Evolutionary conservation across 2,113 vertebrate species (phyloP), one percentile per base, ranked within the genome.

Genomic region (Cyanoderma ruficeps): DNA sequence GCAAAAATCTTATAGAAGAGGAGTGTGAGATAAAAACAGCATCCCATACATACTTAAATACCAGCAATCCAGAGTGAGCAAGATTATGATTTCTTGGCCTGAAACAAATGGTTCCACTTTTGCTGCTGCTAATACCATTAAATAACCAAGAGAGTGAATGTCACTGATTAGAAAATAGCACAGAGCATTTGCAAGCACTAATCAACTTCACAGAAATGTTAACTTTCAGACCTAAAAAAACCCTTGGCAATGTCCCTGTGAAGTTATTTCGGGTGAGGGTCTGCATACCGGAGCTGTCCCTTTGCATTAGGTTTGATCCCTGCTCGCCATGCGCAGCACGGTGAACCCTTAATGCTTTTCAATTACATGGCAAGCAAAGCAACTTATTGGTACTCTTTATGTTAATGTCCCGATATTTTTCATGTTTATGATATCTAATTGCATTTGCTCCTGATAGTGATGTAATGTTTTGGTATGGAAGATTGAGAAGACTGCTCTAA

Each of bases 391-490:
- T 72, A 68, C 80, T 97, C 79, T 90, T 55, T 75, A 63, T 95
- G 67, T 67, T 96, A 97, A 97, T 89, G 59, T 39, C 90, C 67
- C 25, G 4, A 49, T 95, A 96, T 96, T 97, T 97, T 96, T 98
- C 95, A 98, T 89, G 94, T 97, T 97, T 98, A 94, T 88, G 87
- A 42, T 97, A 96, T 91, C 91, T 97, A 97, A 98, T 97, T 96
- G 94, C 83, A n/a, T 92, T 96, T 96, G 35, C 83, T 95, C 13
- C 88, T 84, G 74, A 94, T 96, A 90, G 86, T 96, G 96, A 97
- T 97, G 78, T 90, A 97, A 98, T 90, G 84, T 95, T 97, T 96
- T 96, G 87, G 79, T 96, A 88, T 83, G 44, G 86, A 86, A 89
- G 80, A 95, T 65, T 96, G 96, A 97, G 97, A 96, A 83, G 94